These are phyloP conservation scores for Esox niger DNA, from an alignment of 2,113 vertebrate species.

Conservation along the genomic window DNA sequence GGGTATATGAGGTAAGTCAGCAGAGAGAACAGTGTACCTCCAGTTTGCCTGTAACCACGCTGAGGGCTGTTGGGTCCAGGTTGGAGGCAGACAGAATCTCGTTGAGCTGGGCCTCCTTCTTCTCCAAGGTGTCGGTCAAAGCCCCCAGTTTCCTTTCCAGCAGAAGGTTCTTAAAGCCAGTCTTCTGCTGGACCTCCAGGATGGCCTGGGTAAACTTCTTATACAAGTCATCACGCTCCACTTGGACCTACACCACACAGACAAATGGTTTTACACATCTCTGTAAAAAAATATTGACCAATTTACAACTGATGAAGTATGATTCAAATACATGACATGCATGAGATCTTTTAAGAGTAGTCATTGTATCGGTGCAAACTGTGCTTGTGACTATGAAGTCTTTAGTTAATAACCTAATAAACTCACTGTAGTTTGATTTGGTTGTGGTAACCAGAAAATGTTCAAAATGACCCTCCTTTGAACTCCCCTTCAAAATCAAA, in stretches of 20 bases:
- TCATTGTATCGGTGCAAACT: not conserved
- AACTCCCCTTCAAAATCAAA: not conserved
- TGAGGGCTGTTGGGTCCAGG: constrained; percentile 73
- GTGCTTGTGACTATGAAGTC: not conserved
- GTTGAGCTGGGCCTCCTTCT: constrained; percentile 80
- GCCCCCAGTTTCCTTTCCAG: constrained; percentile 80
- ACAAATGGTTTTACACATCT: not conserved
- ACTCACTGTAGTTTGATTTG: not conserved
- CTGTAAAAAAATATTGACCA: not conserved
- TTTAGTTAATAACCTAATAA: too few relatives aligned
- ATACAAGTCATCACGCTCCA: constrained; percentile 80
- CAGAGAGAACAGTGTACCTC: constrained; percentile 70
- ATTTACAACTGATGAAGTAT: not conserved
- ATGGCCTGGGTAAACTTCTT: constrained; percentile 75
- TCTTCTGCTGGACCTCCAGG: constrained; percentile 79
- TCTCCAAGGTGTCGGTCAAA: constrained; percentile 69
- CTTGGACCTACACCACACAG: constrained; percentile 76
- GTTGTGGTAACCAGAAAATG: not conserved
- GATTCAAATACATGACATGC: not conserved
- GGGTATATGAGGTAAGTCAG: too few relatives aligned
- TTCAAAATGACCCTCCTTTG: not conserved
- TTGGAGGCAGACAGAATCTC: constrained; percentile 76
- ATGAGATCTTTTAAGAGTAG: not conserved
- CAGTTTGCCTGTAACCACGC: constrained; percentile 69
- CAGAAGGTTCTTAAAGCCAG: constrained; percentile 73